A percentile compares a stretch with the other conserved stretches of the same genome.
phyloP scores from a whole-genome alignment of 2,888 invertebrate genomes.

The Hemaris fuciformis region DNA sequence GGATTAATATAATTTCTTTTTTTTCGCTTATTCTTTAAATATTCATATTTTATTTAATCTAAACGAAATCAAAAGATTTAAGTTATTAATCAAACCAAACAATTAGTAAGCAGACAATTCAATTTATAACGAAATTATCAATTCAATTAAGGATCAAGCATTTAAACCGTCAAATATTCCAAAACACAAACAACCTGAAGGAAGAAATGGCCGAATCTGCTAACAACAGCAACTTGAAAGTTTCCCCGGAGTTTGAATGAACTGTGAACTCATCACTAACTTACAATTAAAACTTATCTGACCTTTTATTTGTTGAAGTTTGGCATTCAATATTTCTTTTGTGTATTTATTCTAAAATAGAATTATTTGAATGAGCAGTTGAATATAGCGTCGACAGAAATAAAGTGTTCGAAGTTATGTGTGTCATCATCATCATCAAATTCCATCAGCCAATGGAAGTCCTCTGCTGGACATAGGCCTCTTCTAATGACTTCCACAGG shows the following conservation, averaged over 20 bases:
- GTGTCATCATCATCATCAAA: too few species aligned
- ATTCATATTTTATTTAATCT: too few species aligned
- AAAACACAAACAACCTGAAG: background rate
- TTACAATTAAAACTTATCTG: constrained; percentile 2
- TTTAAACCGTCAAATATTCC: background rate
- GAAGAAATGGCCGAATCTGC: background rate
- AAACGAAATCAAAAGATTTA: too few species aligned
- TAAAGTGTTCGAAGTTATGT: too few species aligned
- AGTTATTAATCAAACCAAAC: too few species aligned
- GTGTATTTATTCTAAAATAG: background rate
- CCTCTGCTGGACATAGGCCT: too few species aligned
- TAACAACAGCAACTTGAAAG: background rate
- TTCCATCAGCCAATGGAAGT: too few species aligned
- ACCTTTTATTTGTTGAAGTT: background rate
- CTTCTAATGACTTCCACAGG: too few species aligned
- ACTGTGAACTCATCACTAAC: background rate
- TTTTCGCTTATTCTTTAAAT: too few species aligned
- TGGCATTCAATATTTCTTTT: background rate
- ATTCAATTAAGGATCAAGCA: background rate
- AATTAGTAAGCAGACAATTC: background rate
- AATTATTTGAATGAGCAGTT: background rate
- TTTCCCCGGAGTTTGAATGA: constrained; percentile 1
- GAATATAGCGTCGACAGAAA: too few species aligned
- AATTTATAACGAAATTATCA: background rate
- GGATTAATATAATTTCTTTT: too few species aligned